Percentiles rank a stretch among this genome's conserved stretches.
Evolutionary conservation across 2,888 invertebrate genomes (phyloP).

Genomic region (Chironomus riparius): DNA sequence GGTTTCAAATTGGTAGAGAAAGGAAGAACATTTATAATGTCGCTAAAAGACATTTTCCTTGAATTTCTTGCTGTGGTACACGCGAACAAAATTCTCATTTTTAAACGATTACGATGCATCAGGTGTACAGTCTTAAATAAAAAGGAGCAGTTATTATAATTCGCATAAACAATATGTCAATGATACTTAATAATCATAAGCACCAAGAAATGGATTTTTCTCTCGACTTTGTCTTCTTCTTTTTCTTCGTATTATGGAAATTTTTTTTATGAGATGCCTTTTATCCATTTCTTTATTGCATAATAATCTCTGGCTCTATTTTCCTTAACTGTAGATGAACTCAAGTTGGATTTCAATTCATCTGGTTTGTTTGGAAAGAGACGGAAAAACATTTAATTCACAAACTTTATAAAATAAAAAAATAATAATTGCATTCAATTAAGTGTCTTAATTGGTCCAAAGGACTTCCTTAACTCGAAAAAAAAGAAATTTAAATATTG

Average conservation of each 20-base stretch:
- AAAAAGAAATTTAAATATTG: not conserved
- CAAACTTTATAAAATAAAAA: no score
- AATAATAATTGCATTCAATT: no score
- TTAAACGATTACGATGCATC: not conserved
- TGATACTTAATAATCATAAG: slow-evolving; percentile 1
- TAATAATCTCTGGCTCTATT: slow-evolving; percentile 5
- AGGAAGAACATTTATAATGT: not conserved
- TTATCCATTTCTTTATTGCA: not conserved
- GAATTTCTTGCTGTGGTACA: not conserved
- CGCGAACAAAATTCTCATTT: not conserved
- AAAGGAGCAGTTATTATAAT: slow-evolving; percentile 16
- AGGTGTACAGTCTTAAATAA: slow-evolving; percentile 18
- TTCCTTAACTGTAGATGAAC: not conserved
- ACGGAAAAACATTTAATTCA: no score
- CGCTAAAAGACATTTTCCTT: not conserved
- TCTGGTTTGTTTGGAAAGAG: no score
- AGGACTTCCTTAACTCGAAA: no score
- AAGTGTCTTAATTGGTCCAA: no score
- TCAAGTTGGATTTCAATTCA: no score
- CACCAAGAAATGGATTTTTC: not conserved
- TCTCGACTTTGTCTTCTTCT: not conserved
- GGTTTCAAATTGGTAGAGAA: not conserved
- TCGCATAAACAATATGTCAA: slow-evolving; percentile 27
- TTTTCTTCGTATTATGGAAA: not conserved
- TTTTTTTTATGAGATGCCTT: not conserved